Percentiles rank a stretch among this genome's conserved stretches.
Evolutionary conservation across 2,888 invertebrate genomes (phyloP).

Genomic region (Candidula unifasciata): DNA sequence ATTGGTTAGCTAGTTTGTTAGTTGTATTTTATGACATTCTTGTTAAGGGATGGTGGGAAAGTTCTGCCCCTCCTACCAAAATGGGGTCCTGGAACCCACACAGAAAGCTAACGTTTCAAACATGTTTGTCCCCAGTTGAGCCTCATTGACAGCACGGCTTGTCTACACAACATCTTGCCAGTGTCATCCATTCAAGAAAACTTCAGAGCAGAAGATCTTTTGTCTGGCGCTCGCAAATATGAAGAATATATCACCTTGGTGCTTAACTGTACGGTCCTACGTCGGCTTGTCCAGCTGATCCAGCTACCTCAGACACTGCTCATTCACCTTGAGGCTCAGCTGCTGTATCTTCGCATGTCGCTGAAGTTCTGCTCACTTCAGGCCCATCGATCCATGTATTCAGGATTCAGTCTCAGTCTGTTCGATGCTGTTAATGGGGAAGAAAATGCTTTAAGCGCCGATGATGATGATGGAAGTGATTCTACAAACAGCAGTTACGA

Average conservation of each 20-base stretch:
- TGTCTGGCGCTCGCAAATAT: slow-evolving; percentile 58
- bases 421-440: slow-evolving; percentile 4
- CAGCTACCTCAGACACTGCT: slow-evolving; percentile 63
- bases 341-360: slow-evolving; percentile 65
- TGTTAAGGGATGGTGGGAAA: too few relatives aligned
- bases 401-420: neutral
- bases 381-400: slow-evolving; percentile 31
- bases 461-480: slow-evolving; percentile 60
- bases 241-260: slow-evolving; percentile 68
- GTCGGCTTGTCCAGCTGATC: slow-evolving; percentile 58
- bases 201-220: slow-evolving; percentile 59
- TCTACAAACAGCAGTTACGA: slow-evolving; percentile 46
- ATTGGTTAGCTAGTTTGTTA: too few relatives aligned
- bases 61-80: too few relatives aligned
- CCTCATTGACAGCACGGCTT: slow-evolving; percentile 61
- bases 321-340: slow-evolving; percentile 68
- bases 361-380: slow-evolving; percentile 59
- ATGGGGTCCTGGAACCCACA: too few relatives aligned
- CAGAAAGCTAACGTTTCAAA: too few relatives aligned
- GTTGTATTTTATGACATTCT: too few relatives aligned
- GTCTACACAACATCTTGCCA: slow-evolving; percentile 62
- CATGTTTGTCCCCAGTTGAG: slow-evolving; percentile 55
- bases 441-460: slow-evolving; percentile 51
- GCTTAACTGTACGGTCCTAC: slow-evolving; percentile 65
- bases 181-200: slow-evolving; percentile 60